phyloP scores from a whole-genome alignment of 2,797 vertebrate genomes.

The Cygnus olor region DNA sequence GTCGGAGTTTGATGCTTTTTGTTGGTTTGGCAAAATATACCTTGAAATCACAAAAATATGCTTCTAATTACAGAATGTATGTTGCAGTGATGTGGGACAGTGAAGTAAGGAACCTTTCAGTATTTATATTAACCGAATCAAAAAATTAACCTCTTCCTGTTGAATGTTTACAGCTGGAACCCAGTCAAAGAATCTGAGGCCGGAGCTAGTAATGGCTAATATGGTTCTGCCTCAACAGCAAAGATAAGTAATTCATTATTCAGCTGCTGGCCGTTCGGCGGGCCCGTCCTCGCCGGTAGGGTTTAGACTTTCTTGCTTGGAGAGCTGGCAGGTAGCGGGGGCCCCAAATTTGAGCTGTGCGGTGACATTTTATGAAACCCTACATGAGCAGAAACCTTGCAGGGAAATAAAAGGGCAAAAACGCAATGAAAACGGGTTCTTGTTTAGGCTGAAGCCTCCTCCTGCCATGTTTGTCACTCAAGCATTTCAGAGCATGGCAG shows the following conservation, averaged over 20 bases:
- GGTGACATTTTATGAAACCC: not conserved
- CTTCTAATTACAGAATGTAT: slow-evolving; percentile 84
- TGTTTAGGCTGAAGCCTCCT: slow-evolving; percentile 9
- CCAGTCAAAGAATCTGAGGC: slow-evolving; percentile 58
- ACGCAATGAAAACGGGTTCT: not conserved
- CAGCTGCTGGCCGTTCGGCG: slow-evolving; percentile 43
- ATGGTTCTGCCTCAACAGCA: slow-evolving; percentile 57
- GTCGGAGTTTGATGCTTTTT: slow-evolving; percentile 74
- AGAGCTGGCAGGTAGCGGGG: slow-evolving; percentile 31
- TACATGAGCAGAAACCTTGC: not conserved
- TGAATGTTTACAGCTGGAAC: slow-evolving; percentile 69
- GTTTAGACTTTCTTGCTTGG: not conserved
- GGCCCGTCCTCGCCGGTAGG: slow-evolving; percentile 20
- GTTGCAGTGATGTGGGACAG: slow-evolving; percentile 59
- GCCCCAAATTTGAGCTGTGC: slow-evolving; percentile 5
- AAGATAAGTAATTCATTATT: slow-evolving; percentile 73
- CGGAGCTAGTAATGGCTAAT: slow-evolving; percentile 45
- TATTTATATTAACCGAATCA: slow-evolving; percentile 59
- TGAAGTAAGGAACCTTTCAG: slow-evolving; percentile 65
- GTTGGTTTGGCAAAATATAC: slow-evolving; percentile 77
- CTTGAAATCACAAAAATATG: slow-evolving; percentile 77
- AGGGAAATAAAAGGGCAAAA: slow-evolving; percentile 2
- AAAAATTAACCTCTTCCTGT: slow-evolving; percentile 71
- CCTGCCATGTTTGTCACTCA: not conserved
- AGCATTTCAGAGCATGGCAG: not conserved